Evolutionary conservation across 2,113 vertebrate species (phyloP).

Genomic region (Sylvilagus bachmani): DNA sequence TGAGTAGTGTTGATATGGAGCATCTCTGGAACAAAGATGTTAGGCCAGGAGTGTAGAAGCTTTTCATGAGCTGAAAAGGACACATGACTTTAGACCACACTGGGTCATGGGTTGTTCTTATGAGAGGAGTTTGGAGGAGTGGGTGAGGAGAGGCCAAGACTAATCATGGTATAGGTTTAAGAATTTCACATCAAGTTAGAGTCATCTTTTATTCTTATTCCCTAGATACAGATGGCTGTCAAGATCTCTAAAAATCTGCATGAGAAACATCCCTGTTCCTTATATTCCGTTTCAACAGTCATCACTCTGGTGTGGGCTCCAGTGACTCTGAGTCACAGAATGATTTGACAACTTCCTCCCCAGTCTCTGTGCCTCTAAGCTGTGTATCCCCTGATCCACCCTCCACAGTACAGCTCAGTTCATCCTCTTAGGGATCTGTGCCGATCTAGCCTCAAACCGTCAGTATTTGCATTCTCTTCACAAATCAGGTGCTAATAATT

Average conservation of each 20-base stretch:
- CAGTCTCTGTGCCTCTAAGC: neutral
- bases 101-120: neutral
- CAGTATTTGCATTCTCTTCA: neutral
- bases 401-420: neutral
- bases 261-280: neutral
- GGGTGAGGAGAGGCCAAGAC: neutral
- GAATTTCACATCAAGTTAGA: neutral
- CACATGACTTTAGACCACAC: neutral
- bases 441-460: neutral
- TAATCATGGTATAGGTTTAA: neutral
- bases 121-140: neutral
- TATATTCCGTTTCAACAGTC: neutral
- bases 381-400: neutral
- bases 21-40: neutral
- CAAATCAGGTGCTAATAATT: neutral
- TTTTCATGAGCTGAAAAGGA: neutral
- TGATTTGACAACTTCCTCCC: neutral
- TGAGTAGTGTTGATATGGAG: neutral
- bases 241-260: neutral
- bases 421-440: neutral
- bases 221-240: neutral
- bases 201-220: conserved; percentile 6
- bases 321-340: neutral
- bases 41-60: neutral
- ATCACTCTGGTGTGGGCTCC: neutral